Evolutionary conservation across 2,797 vertebrate genomes (phyloP).

Genomic region (Xenentodon cancila): DNA sequence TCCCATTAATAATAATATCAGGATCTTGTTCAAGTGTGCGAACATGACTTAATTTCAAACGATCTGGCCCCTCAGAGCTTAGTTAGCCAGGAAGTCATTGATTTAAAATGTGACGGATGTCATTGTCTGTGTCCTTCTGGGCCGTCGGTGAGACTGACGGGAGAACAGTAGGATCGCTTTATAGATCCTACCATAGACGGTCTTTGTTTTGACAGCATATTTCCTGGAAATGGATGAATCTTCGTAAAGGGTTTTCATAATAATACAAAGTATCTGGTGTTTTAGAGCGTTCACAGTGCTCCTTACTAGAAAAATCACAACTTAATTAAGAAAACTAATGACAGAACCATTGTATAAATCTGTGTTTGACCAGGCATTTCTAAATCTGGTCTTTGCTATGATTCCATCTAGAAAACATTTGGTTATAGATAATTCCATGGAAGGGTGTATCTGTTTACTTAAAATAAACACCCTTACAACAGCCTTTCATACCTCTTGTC

Average conservation of each 20-base stretch:
- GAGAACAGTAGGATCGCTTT: conserved; percentile 25
- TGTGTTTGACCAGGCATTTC: background rate
- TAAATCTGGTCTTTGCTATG: background rate
- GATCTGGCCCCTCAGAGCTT: background rate
- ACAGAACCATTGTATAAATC: too few species aligned
- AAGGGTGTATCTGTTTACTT: conserved; percentile 10
- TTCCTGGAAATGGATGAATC: conserved; percentile 43
- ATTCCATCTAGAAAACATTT: conserved; percentile 11
- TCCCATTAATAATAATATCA: too few species aligned
- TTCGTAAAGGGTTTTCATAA: conserved; percentile 9
- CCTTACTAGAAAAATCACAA: background rate
- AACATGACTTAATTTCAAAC: too few species aligned
- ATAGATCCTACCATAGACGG: too few species aligned
- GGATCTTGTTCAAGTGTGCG: too few species aligned
- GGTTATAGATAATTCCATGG: conserved; percentile 8
- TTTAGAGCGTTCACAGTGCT: conserved; percentile 9
- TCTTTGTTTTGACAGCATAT: conserved; percentile 42
- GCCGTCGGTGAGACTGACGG: conserved; percentile 32
- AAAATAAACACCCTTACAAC: conserved; percentile 16
- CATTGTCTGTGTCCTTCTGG: conserved; percentile 3
- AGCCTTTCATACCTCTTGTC: background rate
- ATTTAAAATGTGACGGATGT: conserved; percentile 26
- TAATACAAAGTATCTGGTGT: conserved; percentile 11
- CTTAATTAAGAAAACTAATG: background rate
- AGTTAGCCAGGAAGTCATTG: conserved; percentile 11